Evolutionary conservation across 2,797 vertebrate species (phyloP).

Genomic region (Pachyuromys duprasi): DNA sequence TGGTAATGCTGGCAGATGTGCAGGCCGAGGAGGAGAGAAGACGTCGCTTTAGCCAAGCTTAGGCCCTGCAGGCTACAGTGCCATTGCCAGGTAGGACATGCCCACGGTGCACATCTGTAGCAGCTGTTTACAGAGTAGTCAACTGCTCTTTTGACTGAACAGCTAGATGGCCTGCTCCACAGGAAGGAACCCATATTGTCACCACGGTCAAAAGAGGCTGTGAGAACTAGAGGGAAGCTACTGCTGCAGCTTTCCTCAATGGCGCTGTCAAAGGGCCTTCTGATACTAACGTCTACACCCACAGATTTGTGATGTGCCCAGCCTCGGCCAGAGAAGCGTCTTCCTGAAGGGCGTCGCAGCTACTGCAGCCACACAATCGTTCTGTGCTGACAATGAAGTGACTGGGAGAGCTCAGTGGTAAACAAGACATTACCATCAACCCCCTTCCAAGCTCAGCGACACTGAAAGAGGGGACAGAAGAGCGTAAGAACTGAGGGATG

Average conservation of each 20-base stretch:
- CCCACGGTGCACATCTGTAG: background rate
- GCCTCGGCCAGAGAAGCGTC: background rate
- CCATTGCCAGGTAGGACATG: background rate
- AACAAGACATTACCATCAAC: background rate
- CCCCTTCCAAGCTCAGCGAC: background rate
- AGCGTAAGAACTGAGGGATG: background rate
- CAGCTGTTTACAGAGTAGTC: background rate
- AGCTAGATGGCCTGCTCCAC: background rate
- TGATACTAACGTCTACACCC: background rate
- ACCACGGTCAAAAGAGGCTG: background rate
- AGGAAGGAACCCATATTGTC: background rate
- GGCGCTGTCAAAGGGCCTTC: background rate
- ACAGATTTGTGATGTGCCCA: background rate
- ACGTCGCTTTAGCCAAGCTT: background rate
- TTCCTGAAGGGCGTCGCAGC: background rate
- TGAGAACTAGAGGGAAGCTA: no score
- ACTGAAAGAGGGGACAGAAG: background rate
- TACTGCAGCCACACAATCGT: background rate
- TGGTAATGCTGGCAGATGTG: background rate
- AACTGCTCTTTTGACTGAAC: background rate
- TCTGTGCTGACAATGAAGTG: no score
- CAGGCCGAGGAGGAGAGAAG: background rate
- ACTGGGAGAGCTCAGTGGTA: background rate
- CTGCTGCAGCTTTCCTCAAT: background rate
- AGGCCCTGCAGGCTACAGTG: background rate